These are phyloP conservation scores for Illadopsis cleaveri DNA, from an alignment of 2,113 vertebrate species.

Conservation along the genomic window DNA sequence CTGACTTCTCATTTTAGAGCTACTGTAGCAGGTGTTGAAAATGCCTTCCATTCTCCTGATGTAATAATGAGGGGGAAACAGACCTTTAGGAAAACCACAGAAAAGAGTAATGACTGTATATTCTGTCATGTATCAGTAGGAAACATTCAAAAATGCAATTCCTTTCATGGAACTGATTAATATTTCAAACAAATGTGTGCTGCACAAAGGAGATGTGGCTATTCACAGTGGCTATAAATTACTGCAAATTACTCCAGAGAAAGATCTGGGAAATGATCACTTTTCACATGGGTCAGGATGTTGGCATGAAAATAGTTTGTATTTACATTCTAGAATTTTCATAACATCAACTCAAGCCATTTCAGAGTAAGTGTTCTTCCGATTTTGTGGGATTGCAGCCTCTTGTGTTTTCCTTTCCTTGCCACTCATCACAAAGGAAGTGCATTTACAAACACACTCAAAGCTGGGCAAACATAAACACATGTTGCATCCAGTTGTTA, in stretches of 20 bases:
- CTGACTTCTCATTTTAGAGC: conserved; percentile 26
- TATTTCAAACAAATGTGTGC: conserved; percentile 38
- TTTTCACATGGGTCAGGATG: not conserved
- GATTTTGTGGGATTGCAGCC: not conserved
- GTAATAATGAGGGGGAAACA: conserved; percentile 32
- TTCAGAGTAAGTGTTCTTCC: conserved; percentile 5
- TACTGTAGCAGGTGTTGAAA: conserved; percentile 68
- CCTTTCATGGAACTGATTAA: conserved; percentile 22
- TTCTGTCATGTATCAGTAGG: conserved; percentile 21
- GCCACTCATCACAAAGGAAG: not conserved
- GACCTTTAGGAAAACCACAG: conserved; percentile 50
- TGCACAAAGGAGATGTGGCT: not conserved
- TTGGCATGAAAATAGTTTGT: conserved; percentile 7
- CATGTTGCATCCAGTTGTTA: not conserved
- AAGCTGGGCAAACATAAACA: not conserved
- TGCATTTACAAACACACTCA: not conserved
- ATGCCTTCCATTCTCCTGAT: conserved; percentile 5
- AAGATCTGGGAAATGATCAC: conserved; percentile 13
- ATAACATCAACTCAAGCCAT: not conserved
- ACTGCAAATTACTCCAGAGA: not conserved
- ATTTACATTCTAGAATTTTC: conserved; percentile 58
- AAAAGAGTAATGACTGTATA: conserved; percentile 34
- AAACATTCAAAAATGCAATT: not conserved
- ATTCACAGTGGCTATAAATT: conserved; percentile 30
- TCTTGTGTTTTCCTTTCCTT: not conserved